phyloP scores from a whole-genome alignment of 2,797 vertebrate genomes.

The Sarcoramphus papa region DNA sequence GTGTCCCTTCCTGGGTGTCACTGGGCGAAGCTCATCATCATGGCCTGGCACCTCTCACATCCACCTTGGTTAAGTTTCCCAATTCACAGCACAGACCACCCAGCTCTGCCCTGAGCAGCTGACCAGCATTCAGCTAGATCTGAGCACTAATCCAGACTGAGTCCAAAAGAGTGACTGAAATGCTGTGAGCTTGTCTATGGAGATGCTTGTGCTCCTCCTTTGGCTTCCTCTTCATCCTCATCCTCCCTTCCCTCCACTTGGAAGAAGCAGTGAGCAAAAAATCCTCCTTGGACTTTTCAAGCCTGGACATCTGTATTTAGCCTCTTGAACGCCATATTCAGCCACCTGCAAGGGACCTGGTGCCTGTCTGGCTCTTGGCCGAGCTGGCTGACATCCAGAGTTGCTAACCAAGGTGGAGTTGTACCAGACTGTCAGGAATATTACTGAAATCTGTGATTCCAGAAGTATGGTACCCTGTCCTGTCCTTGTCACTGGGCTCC shows the following conservation, averaged over 20 bases:
- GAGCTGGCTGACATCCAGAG: not conserved
- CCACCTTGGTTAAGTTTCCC: not conserved
- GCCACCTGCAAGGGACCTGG: not conserved
- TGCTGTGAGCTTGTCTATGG: not conserved
- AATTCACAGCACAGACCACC: not conserved
- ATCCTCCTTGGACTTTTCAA: not conserved
- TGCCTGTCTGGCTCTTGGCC: not conserved
- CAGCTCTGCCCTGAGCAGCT: not conserved
- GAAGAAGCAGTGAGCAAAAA: not conserved
- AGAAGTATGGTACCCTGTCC: not conserved
- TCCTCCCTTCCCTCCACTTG: not conserved
- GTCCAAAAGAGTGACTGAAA: not conserved
- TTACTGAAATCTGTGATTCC: not conserved
- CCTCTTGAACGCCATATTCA: not conserved
- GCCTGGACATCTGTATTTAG: not conserved
- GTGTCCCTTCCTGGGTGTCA: not conserved
- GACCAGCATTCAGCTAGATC: not conserved
- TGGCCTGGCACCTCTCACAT: not conserved
- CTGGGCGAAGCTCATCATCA: not conserved
- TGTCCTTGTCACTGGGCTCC: not conserved
- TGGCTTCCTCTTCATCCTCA: not conserved
- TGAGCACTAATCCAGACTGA: not conserved
- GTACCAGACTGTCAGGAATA: not conserved
- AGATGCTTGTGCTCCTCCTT: not conserved
- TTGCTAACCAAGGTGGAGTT: not conserved